Base-by-base conservation (phyloP, 2,888 invertebrate genomes). In the Tetragonisca angustula region DNA sequence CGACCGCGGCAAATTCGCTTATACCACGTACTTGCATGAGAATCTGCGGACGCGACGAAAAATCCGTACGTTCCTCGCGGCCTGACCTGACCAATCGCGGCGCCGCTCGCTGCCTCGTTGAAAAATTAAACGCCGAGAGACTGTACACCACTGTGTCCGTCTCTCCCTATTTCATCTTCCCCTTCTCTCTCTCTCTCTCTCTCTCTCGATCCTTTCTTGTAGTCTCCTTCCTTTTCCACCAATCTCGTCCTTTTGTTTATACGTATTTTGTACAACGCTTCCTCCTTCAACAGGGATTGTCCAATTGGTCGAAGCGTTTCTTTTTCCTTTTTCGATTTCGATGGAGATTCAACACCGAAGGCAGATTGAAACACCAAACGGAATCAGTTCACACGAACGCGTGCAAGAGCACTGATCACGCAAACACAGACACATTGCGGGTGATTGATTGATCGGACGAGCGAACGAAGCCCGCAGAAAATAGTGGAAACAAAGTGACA, bases 111-210 rank as follows among this genome's bases (percentile, higher is more conserved):
- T 75, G 84, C 70, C 83, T 83, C 86, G 75, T 79, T 74, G 74
- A 80, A 86, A 83, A 71, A 72, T 89, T 88, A 89, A 88, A 89
- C 87, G 76, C 43, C 74, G 85, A 89, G 85, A 85, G 70, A 82
- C 87, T 79, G 72, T 72, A 62, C 80, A 79, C 36, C 77, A 70
- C 79, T 59, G 32, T 54, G 21, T 24, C 54, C 17, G 13, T 59
- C n/a, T 43, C 6, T 68, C 49, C 11, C 27, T 24, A 13, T 27
- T 15, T n/a, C 36, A 32, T 70, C 36, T 49, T 62, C 27, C 49
- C 15, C 27, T 27, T 61, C 0, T 61, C 27, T 27, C 27, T 27
- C 4, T 27, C 50, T 49, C 32, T 24, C n/a, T 59, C 24, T 17
- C 4, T 56, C 49, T 50, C 43, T 59, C 15, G 62, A 9, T 64